A percentile compares a stretch with the other conserved stretches of the same genome.
Evolutionary conservation across 2,113 vertebrate species (phyloP).

Genomic region (Catharus minimus): DNA sequence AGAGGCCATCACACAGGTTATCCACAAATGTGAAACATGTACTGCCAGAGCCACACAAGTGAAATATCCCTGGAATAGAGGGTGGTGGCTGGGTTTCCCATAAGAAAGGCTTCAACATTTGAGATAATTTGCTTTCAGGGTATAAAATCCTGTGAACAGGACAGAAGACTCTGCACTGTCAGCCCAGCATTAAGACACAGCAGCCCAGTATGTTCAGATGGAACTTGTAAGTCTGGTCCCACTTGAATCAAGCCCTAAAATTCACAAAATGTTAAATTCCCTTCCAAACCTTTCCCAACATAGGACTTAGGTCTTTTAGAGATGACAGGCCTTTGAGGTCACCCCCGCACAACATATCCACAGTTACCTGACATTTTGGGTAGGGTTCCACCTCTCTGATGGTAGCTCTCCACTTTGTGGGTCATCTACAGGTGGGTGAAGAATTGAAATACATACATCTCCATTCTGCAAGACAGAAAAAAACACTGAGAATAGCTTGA

Average conservation of each 20-base stretch:
- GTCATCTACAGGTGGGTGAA: constrained; percentile 97
- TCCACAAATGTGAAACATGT: background rate
- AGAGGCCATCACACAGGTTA: background rate
- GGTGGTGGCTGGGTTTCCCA: background rate
- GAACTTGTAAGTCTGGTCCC: background rate
- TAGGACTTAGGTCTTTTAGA: background rate
- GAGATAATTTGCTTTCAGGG: background rate
- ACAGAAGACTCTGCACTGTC: background rate
- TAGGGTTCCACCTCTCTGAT: constrained; percentile 98
- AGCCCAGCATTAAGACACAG: background rate
- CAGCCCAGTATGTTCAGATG: background rate
- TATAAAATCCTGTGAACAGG: background rate
- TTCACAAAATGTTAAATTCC: background rate
- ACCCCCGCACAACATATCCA: background rate
- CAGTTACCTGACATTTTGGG: constrained; percentile 95
- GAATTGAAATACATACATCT: constrained; percentile 98
- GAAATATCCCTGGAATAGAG: background rate
- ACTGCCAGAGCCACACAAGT: fast-evolving
- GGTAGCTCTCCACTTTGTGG: constrained; percentile 97
- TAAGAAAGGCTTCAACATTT: background rate
- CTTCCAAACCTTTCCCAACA: background rate
- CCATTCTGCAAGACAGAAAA: constrained; percentile 86
- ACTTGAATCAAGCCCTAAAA: background rate
- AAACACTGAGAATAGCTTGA: background rate
- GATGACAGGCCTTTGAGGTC: background rate